Conservation (phyloP, 2,888 invertebrate species). For the Teleiodes luculella region DNA sequence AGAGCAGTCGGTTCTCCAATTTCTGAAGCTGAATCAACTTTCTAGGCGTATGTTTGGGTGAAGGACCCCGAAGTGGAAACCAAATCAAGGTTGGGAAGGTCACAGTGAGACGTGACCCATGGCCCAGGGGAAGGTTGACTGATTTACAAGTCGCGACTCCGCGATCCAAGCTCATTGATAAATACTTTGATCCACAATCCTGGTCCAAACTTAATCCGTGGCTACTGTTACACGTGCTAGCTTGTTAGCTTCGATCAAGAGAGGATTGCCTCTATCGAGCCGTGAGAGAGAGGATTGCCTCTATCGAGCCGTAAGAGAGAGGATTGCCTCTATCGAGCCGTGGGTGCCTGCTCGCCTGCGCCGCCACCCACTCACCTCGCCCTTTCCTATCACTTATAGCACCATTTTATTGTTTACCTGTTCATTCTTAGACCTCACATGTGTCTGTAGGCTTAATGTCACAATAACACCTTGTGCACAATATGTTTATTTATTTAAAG, state of each 20-base stretch:
- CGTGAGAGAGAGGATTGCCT: slow-evolving; percentile 72
- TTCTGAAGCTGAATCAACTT: slow-evolving; percentile 50
- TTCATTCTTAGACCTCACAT: slow-evolving; percentile 56
- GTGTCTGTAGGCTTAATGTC: slow-evolving; percentile 52
- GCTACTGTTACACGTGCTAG: slow-evolving; percentile 55
- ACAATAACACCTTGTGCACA: slow-evolving; percentile 56
- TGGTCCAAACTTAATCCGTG: slow-evolving; percentile 50
- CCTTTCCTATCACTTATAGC: slow-evolving; percentile 50
- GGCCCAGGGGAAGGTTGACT: slow-evolving; percentile 65
- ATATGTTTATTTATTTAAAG: slow-evolving; percentile 49
- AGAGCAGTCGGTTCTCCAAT: slow-evolving; percentile 53
- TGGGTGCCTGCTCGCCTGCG: slow-evolving; percentile 76
- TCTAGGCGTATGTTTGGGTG: slow-evolving; percentile 71
- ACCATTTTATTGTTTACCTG: slow-evolving; percentile 46
- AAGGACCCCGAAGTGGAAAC: slow-evolving; percentile 86
- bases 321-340: slow-evolving; percentile 68
- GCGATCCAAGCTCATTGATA: slow-evolving; percentile 50
- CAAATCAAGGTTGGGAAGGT: slow-evolving; percentile 89
- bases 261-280: slow-evolving; percentile 65
- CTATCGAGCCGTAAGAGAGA: slow-evolving; percentile 76
- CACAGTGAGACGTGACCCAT: slow-evolving; percentile 85
- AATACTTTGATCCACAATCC: slow-evolving; percentile 47
- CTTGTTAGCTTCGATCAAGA: slow-evolving; percentile 62
- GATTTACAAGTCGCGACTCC: slow-evolving; percentile 46
- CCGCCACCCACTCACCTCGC: slow-evolving; percentile 54